Evolutionary conservation across 2,113 vertebrate genomes (phyloP).

Genomic region (Chroicocephalus ridibundus): DNA sequence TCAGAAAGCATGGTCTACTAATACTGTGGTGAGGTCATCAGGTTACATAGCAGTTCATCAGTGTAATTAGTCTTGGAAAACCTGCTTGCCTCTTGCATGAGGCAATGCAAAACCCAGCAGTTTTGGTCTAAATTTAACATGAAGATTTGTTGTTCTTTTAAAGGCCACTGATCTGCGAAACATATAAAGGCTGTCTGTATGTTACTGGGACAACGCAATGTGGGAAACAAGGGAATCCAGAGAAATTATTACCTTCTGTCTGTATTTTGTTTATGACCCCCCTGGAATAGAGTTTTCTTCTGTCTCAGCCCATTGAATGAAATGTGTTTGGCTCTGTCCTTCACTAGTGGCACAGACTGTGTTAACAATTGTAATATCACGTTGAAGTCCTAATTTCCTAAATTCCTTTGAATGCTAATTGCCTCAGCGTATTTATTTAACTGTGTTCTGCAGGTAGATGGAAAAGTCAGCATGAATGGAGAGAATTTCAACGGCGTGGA

Average conservation of each 20-base stretch:
- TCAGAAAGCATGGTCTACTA: neutral
- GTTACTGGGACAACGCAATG: neutral
- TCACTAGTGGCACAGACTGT: neutral
- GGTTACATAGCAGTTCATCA: neutral
- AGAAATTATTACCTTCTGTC: neutral
- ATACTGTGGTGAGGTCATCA: neutral
- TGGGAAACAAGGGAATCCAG: neutral
- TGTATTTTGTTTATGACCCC: neutral
- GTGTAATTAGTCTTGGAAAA: neutral
- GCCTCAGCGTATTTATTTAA: slow-evolving; percentile 23
- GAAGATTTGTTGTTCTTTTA: neutral
- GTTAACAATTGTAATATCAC: neutral
- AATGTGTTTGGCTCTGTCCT: neutral
- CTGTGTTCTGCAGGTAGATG: slow-evolving; percentile 77
- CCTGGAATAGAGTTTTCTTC: neutral
- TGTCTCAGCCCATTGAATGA: neutral
- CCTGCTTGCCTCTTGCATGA: neutral
- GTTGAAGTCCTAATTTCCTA: neutral
- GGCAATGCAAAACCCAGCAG: neutral
- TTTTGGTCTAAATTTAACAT: neutral
- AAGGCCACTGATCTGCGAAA: neutral
- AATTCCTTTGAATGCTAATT: neutral
- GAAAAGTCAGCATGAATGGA: slow-evolving; percentile 85
- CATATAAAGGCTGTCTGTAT: neutral
- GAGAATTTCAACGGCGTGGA: slow-evolving; percentile 49